Percentiles rank a stretch among this genome's conserved stretches.
These are phyloP conservation scores for Epizoanthus rinbou DNA, from an alignment of 92 coral and sea anemone species.

Conservation along the genomic window DNA sequence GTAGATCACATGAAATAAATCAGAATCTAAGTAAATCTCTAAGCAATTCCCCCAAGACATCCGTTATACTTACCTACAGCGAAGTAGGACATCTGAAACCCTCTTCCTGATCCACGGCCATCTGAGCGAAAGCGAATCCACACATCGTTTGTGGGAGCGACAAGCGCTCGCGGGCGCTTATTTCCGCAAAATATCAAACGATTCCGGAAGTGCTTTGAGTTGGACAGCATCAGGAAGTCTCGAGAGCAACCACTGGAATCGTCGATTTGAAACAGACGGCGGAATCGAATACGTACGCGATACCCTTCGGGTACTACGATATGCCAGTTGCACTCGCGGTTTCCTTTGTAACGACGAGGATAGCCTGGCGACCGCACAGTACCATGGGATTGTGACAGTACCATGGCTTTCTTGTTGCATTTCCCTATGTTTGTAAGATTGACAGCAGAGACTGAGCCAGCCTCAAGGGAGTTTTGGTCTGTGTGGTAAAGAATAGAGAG, in stretches of 20 bases:
- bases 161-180: slow-evolving; percentile 69
- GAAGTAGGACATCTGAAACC: slow-evolving; percentile 78
- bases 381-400: slow-evolving; percentile 74
- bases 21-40: too few relatives aligned
- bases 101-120: slow-evolving; percentile 69
- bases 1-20: too few relatives aligned
- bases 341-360: slow-evolving; percentile 70
- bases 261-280: slow-evolving; percentile 82
- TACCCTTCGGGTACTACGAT: slow-evolving; percentile 88
- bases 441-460: slow-evolving; percentile 41
- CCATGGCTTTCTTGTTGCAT: slow-evolving; percentile 67
- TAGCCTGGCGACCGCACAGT: slow-evolving; percentile 89
- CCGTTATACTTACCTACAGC: slow-evolving; percentile 73
- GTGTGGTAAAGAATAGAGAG: not conserved
- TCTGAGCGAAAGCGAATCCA: slow-evolving; percentile 90
- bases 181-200: slow-evolving; percentile 81
- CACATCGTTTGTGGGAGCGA: slow-evolving; percentile 71
- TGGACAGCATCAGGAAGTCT: slow-evolving; percentile 86
- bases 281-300: slow-evolving; percentile 83
- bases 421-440: slow-evolving; percentile 50
- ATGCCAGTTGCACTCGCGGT: slow-evolving; percentile 84
- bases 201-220: slow-evolving; percentile 67
- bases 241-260: slow-evolving; percentile 77
- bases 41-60: not conserved
- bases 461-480: slow-evolving; percentile 10